Conservation (phyloP, 2,797 vertebrate genomes). For the Crocidura indochinensis region DNA sequence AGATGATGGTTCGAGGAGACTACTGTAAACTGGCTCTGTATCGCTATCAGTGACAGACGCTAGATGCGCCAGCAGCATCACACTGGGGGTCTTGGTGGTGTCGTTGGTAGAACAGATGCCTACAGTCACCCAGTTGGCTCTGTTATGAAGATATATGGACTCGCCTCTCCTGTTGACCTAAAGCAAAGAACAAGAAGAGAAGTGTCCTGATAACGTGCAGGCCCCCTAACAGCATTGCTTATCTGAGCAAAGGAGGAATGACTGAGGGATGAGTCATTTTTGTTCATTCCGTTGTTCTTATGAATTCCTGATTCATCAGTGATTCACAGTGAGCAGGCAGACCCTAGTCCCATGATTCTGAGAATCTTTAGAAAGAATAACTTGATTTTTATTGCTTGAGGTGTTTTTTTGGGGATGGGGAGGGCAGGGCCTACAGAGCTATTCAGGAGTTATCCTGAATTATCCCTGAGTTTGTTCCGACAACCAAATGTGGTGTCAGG, state of each 20-base stretch:
- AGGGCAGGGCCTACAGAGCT: no score
- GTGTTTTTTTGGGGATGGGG: no score
- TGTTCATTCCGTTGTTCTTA: background rate
- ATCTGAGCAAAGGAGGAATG: background rate
- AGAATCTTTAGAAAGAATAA: background rate
- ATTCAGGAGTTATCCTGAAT: no score
- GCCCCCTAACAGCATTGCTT: background rate
- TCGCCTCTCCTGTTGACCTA: constrained; percentile 87
- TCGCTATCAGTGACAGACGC: background rate
- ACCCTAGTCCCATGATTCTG: background rate
- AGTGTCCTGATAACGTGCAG: background rate
- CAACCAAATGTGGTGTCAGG: no score
- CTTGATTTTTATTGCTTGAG: no score
- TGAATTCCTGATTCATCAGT: background rate
- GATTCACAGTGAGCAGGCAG: background rate
- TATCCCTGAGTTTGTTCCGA: no score
- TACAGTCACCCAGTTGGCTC: constrained; percentile 82
- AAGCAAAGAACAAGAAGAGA: constrained; percentile 57
- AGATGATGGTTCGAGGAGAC: constrained; percentile 53
- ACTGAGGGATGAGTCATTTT: background rate
- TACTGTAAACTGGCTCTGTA: constrained; percentile 17
- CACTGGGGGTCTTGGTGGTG: constrained; percentile 67
- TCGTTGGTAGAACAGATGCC: constrained; percentile 83
- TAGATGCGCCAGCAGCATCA: constrained; percentile 84
- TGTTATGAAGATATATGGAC: constrained; percentile 85